These are phyloP conservation scores for Chionodraco myersi DNA, from an alignment of 2,113 vertebrate species.

Conservation along the genomic window DNA sequence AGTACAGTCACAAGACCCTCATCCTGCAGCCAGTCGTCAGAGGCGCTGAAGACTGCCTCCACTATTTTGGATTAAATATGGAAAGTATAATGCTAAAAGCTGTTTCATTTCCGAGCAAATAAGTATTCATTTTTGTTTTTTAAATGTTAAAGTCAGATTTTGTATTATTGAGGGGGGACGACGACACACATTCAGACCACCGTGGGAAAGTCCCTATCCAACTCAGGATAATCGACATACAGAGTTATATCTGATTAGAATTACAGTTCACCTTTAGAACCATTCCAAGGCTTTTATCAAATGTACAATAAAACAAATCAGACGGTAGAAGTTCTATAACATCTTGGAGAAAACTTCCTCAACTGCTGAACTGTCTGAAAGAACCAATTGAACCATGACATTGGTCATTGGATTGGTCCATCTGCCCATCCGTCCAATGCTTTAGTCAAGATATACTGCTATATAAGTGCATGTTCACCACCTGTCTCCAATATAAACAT, in stretches of 20 bases:
- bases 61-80: conserved; percentile 3
- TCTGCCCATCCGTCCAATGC: too few relatives aligned
- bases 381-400: too few relatives aligned
- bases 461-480: too few relatives aligned
- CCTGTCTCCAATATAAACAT: too few relatives aligned
- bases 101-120: conserved; percentile 1
- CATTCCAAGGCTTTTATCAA: neutral
- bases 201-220: neutral
- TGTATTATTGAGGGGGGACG: neutral
- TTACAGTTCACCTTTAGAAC: neutral
- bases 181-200: neutral
- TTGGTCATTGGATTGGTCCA: too few relatives aligned
- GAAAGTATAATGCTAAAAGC: neutral
- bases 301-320: neutral
- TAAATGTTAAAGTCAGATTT: neutral
- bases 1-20: conserved; percentile 43
- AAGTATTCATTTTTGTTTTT: neutral
- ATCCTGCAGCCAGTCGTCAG: conserved; percentile 15
- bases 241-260: neutral
- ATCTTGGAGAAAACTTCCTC: neutral
- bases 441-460: too few relatives aligned
- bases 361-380: neutral
- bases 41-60: conserved; percentile 10
- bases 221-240: neutral
- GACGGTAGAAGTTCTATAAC: neutral